These are phyloP conservation scores for Rhagonycha lutea DNA, from an alignment of 2,888 invertebrate species.

Conservation along the genomic window DNA sequence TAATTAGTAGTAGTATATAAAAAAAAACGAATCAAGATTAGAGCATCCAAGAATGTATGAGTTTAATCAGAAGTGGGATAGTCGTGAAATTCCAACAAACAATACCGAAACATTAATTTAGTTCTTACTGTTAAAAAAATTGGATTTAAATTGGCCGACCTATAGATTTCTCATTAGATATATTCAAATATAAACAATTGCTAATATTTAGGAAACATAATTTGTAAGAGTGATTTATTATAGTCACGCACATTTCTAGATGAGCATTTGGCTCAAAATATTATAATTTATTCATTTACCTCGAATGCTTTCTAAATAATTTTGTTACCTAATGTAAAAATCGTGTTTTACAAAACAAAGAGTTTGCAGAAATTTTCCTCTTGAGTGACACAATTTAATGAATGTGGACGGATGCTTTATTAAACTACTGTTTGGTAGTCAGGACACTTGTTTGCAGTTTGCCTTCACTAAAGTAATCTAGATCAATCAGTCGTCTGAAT, in stretches of 20 bases:
- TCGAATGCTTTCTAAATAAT: background rate
- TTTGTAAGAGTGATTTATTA: background rate
- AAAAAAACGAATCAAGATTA: too few species aligned
- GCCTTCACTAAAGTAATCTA: slow-evolving; percentile 25
- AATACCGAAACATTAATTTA: background rate
- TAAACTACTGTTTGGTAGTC: slow-evolving; percentile 19
- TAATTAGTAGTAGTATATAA: too few species aligned
- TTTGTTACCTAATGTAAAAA: background rate
- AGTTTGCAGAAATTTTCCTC: background rate
- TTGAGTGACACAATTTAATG: background rate
- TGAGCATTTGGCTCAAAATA: background rate
- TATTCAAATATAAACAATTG: background rate
- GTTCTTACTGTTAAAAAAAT: background rate
- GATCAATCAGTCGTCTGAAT: slow-evolving; percentile 19
- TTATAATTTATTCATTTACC: background rate
- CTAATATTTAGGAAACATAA: background rate
- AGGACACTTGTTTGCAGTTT: slow-evolving; percentile 12
- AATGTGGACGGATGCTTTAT: slow-evolving; percentile 13
- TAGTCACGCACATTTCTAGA: background rate
- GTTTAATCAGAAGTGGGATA: too few species aligned
- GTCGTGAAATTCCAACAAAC: too few species aligned
- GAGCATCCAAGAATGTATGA: too few species aligned
- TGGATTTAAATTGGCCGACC: slow-evolving; percentile 9
- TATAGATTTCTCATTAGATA: background rate
- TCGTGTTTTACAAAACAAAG: background rate